phyloP scores from a whole-genome alignment of 2,888 invertebrate species.

The Phyllotreta cruciferae region DNA sequence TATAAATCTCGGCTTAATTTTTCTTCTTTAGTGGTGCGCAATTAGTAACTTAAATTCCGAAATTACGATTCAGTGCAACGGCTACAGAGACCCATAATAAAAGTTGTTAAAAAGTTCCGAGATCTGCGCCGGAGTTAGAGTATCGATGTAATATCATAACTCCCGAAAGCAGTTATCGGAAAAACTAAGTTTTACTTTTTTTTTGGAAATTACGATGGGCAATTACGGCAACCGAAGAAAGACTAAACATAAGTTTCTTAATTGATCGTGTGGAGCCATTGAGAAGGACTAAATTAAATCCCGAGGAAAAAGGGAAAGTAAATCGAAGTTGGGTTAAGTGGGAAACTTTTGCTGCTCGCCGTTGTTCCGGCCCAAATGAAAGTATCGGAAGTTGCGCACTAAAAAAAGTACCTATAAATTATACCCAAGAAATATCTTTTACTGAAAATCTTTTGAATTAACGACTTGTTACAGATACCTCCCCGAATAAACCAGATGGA shows the following conservation, averaged over 20 bases:
- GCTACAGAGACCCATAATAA: slow-evolving; percentile 20
- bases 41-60: too few species aligned
- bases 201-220: slow-evolving; percentile 19
- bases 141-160: slow-evolving; percentile 26
- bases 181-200: slow-evolving; percentile 21
- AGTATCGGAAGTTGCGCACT: slow-evolving; percentile 13
- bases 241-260: slow-evolving; percentile 27
- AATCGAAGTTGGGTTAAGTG: slow-evolving; percentile 22
- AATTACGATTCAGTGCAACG: slow-evolving; percentile 1
- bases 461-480: slow-evolving; percentile 20
- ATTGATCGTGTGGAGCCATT: slow-evolving; percentile 24
- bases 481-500: slow-evolving; percentile 35
- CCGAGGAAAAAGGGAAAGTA: slow-evolving; percentile 17
- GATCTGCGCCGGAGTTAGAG: slow-evolving; percentile 2
- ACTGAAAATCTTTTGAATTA: slow-evolving; percentile 11
- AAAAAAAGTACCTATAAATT: slow-evolving; percentile 24
- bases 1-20: too few species aligned
- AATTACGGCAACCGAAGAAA: slow-evolving; percentile 18
- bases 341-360: slow-evolving; percentile 14
- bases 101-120: slow-evolving; percentile 23
- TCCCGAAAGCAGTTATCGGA: slow-evolving; percentile 9
- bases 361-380: slow-evolving; percentile 9
- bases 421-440: slow-evolving; percentile 11
- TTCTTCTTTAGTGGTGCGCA: too few species aligned
- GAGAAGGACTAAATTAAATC: slow-evolving; percentile 23